Percentiles rank a stretch among this genome's conserved stretches.
phyloP scores from a whole-genome alignment of 1,140 invertebrate species.

The Battus philenor region DNA sequence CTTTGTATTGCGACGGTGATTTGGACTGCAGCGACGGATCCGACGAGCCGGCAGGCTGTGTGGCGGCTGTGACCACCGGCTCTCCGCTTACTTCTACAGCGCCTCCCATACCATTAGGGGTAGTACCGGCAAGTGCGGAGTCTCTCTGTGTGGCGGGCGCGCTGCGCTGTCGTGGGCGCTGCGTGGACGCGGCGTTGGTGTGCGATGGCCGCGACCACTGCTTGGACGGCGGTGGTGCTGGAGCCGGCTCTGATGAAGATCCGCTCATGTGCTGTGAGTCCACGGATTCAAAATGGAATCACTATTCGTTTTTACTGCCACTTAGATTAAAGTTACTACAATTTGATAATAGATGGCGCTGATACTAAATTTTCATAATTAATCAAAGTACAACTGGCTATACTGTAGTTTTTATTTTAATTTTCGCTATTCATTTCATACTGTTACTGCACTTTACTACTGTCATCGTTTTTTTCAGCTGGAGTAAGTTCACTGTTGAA shows the following conservation, averaged over 20 bases:
- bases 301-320: slow-evolving; percentile 7
- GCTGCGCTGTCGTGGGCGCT: slow-evolving; percentile 72
- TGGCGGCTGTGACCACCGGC: slow-evolving; percentile 8
- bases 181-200: slow-evolving; percentile 78
- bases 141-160: slow-evolving; percentile 21
- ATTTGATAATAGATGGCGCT: no score
- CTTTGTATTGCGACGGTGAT: slow-evolving; percentile 90
- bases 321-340: no score
- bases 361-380: no score
- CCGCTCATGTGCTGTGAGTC: slow-evolving; percentile 39
- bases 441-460: no score
- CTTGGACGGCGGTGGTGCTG: slow-evolving; percentile 83
- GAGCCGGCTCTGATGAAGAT: slow-evolving; percentile 47
- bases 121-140: not conserved
- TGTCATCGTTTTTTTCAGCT: no score
- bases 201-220: slow-evolving; percentile 82
- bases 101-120: slow-evolving; percentile 21
- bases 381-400: no score
- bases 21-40: slow-evolving; percentile 86
- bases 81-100: slow-evolving; percentile 9
- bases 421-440: no score
- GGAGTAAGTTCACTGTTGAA: no score
- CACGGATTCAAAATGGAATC: no score
- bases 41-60: slow-evolving; percentile 87
- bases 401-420: no score